Evolutionary conservation across 2,113 vertebrate species (phyloP).

Genomic region (Balaeniceps rex): DNA sequence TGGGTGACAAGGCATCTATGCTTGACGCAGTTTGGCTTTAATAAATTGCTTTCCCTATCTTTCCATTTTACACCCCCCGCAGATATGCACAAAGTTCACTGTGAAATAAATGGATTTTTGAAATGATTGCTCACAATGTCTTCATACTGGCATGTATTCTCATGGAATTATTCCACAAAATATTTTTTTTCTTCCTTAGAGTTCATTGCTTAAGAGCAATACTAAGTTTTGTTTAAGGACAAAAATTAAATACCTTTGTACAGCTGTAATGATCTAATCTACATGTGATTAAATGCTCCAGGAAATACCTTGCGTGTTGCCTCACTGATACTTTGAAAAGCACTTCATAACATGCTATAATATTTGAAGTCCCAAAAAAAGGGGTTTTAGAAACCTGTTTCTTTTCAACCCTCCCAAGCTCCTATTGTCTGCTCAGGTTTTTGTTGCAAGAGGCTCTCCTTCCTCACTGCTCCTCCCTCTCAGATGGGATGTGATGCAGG

Average conservation of each 20-base stretch:
- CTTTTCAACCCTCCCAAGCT: neutral
- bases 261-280: constrained; percentile 17
- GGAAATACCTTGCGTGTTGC: neutral
- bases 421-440: neutral
- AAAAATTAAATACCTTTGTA: neutral
- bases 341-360: neutral
- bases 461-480: neutral
- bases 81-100: constrained; percentile 16
- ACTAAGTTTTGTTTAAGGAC: neutral
- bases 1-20: neutral
- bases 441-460: neutral
- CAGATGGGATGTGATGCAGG: neutral
- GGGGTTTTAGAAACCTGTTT: neutral
- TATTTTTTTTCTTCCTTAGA: neutral
- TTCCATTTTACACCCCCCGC: neutral
- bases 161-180: neutral
- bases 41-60: neutral
- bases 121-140: neutral
- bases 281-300: neutral
- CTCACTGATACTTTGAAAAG: neutral
- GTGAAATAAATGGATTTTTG: constrained; percentile 22
- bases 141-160: neutral
- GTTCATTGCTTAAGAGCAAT: neutral
- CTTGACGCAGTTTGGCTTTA: neutral
- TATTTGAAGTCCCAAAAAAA: neutral